Evolutionary conservation across 2,888 invertebrate species (phyloP).

Genomic region (Aphodius sticticus): DNA sequence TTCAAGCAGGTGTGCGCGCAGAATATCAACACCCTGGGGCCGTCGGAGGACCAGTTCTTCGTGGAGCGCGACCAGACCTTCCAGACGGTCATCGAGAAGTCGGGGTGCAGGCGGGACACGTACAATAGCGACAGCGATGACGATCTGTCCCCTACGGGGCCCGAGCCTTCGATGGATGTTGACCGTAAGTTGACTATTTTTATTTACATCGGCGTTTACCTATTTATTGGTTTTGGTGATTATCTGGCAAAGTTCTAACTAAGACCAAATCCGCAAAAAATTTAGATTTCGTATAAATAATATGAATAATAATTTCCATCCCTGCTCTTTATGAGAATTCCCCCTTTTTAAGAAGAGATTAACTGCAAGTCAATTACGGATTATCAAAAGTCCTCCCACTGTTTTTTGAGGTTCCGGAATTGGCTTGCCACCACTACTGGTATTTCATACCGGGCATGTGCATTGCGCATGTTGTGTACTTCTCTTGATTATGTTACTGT

Average conservation of each 20-base stretch:
- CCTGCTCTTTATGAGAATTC: background rate
- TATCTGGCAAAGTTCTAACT: too few species aligned
- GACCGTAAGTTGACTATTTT: conserved; percentile 59
- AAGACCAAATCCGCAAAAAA: too few species aligned
- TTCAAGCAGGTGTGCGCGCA: conserved; percentile 68
- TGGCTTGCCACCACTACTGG: too few species aligned
- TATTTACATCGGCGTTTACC: background rate
- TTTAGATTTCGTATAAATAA: too few species aligned
- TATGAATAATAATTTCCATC: background rate
- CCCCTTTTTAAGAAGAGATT: too few species aligned
- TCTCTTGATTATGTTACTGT: too few species aligned
- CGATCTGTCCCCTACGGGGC: conserved; percentile 54
- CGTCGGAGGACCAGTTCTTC: conserved; percentile 60
- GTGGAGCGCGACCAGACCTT: conserved; percentile 62
- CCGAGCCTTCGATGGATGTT: conserved; percentile 58
- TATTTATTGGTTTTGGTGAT: too few species aligned
- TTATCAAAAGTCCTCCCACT: too few species aligned
- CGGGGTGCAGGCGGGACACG: conserved; percentile 52
- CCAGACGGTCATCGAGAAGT: conserved; percentile 60
- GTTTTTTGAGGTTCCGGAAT: too few species aligned
- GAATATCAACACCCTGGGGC: conserved; percentile 56
- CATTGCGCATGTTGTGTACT: too few species aligned
- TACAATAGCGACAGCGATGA: conserved; percentile 62
- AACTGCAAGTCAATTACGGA: too few species aligned
- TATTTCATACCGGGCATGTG: too few species aligned